Conservation (phyloP, 2,888 invertebrate species). For the Pediacus dermestoides region DNA sequence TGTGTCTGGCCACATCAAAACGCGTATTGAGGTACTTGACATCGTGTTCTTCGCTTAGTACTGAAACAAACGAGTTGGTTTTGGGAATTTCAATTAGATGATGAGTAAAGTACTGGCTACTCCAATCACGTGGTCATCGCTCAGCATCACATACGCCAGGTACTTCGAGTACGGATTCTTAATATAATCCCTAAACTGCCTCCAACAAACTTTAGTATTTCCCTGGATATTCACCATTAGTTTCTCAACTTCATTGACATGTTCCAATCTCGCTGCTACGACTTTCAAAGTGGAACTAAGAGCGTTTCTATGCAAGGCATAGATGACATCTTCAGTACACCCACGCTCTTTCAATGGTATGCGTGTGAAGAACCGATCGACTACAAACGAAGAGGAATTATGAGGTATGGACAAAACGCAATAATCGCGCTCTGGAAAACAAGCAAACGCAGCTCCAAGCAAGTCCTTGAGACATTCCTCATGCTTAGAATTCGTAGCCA, state of each 20-base stretch:
- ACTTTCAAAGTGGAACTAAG: constrained; percentile 21
- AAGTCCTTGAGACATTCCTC: constrained; percentile 57
- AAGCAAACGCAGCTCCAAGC: constrained; percentile 63
- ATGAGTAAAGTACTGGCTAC: constrained; percentile 30
- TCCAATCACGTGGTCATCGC: constrained; percentile 36
- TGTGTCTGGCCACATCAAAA: constrained; percentile 47
- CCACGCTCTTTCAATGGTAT: constrained; percentile 42
- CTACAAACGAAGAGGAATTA: constrained; percentile 10
- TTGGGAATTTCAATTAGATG: too few species aligned
- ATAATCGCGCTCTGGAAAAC: constrained; percentile 63
- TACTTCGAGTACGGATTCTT: constrained; percentile 21
- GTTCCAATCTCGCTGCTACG: constrained; percentile 23
- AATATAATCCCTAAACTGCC: constrained; percentile 28
- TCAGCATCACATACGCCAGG: constrained; percentile 31
- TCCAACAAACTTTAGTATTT: constrained; percentile 21
- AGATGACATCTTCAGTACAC: too few species aligned
- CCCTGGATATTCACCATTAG: constrained; percentile 29
- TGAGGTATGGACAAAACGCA: constrained; percentile 58
- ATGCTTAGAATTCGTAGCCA: constrained; percentile 55
- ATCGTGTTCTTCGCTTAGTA: constrained; percentile 40
- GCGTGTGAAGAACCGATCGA: constrained; percentile 24
- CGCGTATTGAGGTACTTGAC: constrained; percentile 42
- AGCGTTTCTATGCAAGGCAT: constrained; percentile 47
- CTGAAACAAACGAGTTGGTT: constrained; percentile 27
- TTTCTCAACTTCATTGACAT: constrained; percentile 26